These are phyloP conservation scores for Tupaia tana DNA, from an alignment of 2,113 vertebrate genomes.

Conservation along the genomic window DNA sequence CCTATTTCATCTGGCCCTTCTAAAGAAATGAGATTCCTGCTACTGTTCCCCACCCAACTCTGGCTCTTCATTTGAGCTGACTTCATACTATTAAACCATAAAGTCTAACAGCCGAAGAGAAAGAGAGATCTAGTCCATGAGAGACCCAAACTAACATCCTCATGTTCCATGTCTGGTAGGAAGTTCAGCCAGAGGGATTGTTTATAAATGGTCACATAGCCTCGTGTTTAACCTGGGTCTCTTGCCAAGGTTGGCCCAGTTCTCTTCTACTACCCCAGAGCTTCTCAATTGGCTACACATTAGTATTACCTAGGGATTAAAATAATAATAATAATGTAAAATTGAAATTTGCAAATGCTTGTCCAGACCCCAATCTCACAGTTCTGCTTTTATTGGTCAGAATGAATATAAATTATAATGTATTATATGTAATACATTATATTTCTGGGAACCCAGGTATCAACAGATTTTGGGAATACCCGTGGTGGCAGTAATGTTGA, in stretches of 20 bases:
- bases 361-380: neutral
- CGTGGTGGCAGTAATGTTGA: accelerated
- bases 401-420: too few species aligned
- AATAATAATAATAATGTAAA: neutral
- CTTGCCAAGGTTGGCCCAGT: neutral
- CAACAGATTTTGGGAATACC: neutral
- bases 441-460: neutral
- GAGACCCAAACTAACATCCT: neutral
- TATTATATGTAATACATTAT: too few species aligned
- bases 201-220: neutral
- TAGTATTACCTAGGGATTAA: neutral
- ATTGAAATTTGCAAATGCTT: neutral
- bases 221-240: neutral
- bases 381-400: neutral
- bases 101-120: neutral
- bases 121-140: neutral
- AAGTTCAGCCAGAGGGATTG: neutral
- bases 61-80: constrained; percentile 25
- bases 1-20: constrained; percentile 53
- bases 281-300: neutral
- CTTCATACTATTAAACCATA: neutral
- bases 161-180: neutral
- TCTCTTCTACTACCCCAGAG: neutral
- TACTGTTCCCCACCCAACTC: neutral
- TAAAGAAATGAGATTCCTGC: constrained; percentile 67